Evolutionary conservation across 2,797 vertebrate genomes (phyloP).

Genomic region (Zalophus californianus): DNA sequence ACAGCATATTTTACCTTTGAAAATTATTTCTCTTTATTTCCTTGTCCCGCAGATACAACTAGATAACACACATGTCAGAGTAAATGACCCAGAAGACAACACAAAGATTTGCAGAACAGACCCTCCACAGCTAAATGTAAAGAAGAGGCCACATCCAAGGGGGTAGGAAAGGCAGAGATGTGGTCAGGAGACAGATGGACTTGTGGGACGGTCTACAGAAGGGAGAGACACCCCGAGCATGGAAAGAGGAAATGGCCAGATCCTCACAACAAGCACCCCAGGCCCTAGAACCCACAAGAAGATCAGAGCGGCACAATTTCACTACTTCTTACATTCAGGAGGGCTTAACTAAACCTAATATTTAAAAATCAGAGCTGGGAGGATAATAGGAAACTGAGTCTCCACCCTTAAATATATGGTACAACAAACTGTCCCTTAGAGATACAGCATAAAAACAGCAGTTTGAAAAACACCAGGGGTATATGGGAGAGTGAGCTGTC

Average conservation of each 20-base stretch:
- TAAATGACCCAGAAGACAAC: background rate
- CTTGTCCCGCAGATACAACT: background rate
- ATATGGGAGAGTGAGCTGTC: background rate
- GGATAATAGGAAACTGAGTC: background rate
- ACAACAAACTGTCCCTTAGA: background rate
- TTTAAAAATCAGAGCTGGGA: background rate
- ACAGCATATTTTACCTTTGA: background rate
- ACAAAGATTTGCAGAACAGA: background rate
- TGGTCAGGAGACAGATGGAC: background rate
- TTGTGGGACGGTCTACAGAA: background rate
- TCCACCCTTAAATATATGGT: background rate
- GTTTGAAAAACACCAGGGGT: background rate
- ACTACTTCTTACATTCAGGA: background rate
- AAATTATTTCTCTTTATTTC: background rate
- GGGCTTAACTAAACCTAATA: background rate
- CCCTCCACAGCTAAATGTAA: background rate
- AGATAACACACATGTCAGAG: background rate
- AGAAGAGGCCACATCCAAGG: background rate
- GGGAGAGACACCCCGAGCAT: background rate
- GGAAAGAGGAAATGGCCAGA: background rate
- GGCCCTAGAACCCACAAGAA: background rate
- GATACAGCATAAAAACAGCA: background rate
- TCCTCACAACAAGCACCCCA: background rate
- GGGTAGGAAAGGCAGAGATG: background rate
- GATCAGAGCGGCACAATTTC: background rate